A percentile compares a stretch with the other conserved stretches of the same genome.
Evolutionary conservation across 2,113 vertebrate genomes (phyloP).

Genomic region (Aldabrachelys gigantea): DNA sequence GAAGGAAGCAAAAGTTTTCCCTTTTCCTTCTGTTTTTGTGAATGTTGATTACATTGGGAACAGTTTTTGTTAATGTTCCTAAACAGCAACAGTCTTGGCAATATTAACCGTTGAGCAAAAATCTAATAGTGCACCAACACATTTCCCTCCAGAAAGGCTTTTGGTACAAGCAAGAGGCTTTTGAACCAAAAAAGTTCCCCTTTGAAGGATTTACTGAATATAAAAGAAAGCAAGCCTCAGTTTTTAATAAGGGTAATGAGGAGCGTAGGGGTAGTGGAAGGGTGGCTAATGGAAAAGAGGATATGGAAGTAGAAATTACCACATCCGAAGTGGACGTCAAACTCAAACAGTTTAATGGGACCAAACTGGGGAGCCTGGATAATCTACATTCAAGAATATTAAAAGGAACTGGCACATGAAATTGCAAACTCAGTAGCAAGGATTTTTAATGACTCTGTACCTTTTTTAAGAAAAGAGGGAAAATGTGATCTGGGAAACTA

Average conservation of each 20-base stretch:
- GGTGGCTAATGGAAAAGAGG: neutral
- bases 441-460: neutral
- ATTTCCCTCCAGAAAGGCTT: neutral
- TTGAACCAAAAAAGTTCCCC: neutral
- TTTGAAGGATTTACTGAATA: neutral
- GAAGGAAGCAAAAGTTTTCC: neutral
- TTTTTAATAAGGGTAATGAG: neutral
- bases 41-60: neutral
- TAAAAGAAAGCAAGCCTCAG: neutral
- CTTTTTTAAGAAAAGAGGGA: neutral
- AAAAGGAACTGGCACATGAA: neutral
- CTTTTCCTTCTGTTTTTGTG: neutral
- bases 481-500: neutral
- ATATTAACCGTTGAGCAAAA: neutral
- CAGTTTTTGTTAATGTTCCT: neutral
- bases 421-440: neutral
- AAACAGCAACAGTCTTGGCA: neutral
- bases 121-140: neutral
- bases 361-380: neutral
- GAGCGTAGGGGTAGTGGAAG: no score
- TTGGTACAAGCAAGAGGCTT: neutral
- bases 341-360: neutral
- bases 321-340: neutral
- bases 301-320: neutral
- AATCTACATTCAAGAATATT: neutral